phyloP scores from a whole-genome alignment of 2,888 invertebrate species.

The Augiades crinisus region DNA sequence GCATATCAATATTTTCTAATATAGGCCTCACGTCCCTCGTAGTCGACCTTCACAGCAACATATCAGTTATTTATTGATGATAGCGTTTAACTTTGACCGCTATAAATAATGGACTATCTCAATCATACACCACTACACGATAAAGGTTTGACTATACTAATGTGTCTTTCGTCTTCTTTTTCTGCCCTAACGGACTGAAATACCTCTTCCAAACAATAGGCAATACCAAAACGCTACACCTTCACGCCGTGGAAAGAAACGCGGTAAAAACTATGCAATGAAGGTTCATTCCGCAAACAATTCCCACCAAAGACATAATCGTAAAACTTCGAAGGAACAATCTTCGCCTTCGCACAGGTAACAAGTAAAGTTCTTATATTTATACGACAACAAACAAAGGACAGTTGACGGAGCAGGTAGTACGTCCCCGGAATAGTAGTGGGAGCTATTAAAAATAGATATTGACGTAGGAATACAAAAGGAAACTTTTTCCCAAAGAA shows the following conservation, averaged over 20 bases:
- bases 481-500: conserved; percentile 14
- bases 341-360: neutral
- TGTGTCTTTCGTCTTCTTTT: neutral
- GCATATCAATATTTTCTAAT: neutral
- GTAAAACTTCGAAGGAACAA: neutral
- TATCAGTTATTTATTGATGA: neutral
- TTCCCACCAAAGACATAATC: conserved; percentile 4
- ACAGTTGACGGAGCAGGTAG: conserved; percentile 16
- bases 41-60: neutral
- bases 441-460: conserved; percentile 21
- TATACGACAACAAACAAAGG: conserved; percentile 9
- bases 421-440: neutral
- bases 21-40: neutral
- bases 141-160: neutral
- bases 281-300: conserved; percentile 12
- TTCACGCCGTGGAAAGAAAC: neutral
- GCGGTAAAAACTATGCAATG: conserved; percentile 4
- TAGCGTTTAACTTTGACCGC: neutral
- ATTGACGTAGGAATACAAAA: conserved; percentile 20
- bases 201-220: conserved; percentile 5
- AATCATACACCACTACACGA: neutral
- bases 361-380: neutral
- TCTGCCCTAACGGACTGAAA: neutral
- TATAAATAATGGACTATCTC: neutral
- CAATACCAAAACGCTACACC: conserved; percentile 4